A percentile compares a stretch with the other conserved stretches of the same genome.
Conservation (phyloP, 2,113 vertebrate genomes). For the Albula glossodonta region DNA sequence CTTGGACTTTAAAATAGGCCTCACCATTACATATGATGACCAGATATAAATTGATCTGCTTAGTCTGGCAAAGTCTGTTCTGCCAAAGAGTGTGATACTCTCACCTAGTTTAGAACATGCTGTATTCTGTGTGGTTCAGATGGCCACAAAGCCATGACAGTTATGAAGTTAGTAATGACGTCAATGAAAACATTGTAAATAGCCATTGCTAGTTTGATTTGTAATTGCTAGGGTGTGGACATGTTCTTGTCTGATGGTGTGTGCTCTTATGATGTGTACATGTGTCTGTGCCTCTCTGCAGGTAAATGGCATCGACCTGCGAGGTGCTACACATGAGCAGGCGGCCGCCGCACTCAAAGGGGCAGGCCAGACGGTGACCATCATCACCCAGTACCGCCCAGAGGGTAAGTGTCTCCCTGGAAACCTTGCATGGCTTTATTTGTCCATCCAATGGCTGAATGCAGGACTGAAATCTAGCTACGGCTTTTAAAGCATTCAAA, state of each 20-base stretch:
- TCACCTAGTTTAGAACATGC: not conserved
- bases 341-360: slow-evolving; percentile 91
- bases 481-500: not conserved
- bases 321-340: slow-evolving; percentile 92
- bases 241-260: not conserved
- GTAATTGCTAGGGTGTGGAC: not conserved
- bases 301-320: slow-evolving; percentile 94
- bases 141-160: no score
- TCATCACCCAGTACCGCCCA: slow-evolving; percentile 92
- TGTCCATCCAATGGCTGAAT: not conserved
- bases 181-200: no score
- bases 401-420: slow-evolving; percentile 80
- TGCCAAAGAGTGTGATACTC: not conserved
- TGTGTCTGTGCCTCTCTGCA: slow-evolving; percentile 47
- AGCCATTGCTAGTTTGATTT: no score
- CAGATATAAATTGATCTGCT: not conserved
- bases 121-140: no score
- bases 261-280: not conserved
- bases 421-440: not conserved
- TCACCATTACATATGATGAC: not conserved
- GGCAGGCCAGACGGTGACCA: slow-evolving; percentile 92
- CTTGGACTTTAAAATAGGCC: not conserved
- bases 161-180: no score
- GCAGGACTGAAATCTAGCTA: not conserved
- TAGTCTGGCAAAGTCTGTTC: not conserved